phyloP scores from a whole-genome alignment of 2,888 invertebrate species.

The Electrophaes corylata region DNA sequence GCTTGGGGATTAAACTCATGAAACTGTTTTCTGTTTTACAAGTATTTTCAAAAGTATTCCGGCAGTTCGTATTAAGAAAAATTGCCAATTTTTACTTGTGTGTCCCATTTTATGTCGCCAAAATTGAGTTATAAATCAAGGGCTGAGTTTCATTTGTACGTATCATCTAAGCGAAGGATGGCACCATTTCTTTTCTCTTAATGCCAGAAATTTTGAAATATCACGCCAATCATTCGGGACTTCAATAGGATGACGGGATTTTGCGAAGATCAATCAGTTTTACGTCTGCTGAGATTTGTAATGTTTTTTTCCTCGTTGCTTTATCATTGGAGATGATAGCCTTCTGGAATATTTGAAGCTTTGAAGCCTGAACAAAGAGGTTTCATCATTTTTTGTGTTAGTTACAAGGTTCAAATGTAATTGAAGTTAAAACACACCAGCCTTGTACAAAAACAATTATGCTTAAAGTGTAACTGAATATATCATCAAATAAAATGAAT shows the following conservation, averaged over 20 bases:
- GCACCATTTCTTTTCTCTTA: conserved; percentile 55
- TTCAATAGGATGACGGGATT: conserved; percentile 37
- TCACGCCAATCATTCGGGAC: conserved; percentile 40
- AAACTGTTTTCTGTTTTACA: conserved; percentile 27
- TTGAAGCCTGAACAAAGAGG: neutral
- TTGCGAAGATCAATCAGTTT: conserved; percentile 36
- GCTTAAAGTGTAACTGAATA: too few relatives aligned
- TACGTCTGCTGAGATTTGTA: conserved; percentile 19
- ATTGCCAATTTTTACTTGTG: conserved; percentile 80
- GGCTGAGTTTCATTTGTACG: conserved; percentile 71
- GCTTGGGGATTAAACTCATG: too few relatives aligned
- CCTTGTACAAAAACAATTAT: too few relatives aligned
- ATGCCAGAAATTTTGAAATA: conserved; percentile 48
- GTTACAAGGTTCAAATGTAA: too few relatives aligned
- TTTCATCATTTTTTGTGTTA: too few relatives aligned
- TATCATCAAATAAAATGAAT: too few relatives aligned
- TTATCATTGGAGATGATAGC: conserved; percentile 2
- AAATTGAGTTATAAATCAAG: conserved; percentile 79
- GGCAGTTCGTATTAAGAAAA: conserved; percentile 74
- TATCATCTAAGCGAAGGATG: conserved; percentile 69
- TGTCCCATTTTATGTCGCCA: conserved; percentile 74
- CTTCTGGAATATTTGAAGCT: neutral
- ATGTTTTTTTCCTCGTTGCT: conserved; percentile 18
- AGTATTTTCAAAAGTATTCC: conserved; percentile 56
- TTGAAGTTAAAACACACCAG: too few relatives aligned